Percentiles rank a stretch among this genome's conserved stretches.
phyloP scores from a whole-genome alignment of 1,140 invertebrate species.

The Platyura marginata region DNA sequence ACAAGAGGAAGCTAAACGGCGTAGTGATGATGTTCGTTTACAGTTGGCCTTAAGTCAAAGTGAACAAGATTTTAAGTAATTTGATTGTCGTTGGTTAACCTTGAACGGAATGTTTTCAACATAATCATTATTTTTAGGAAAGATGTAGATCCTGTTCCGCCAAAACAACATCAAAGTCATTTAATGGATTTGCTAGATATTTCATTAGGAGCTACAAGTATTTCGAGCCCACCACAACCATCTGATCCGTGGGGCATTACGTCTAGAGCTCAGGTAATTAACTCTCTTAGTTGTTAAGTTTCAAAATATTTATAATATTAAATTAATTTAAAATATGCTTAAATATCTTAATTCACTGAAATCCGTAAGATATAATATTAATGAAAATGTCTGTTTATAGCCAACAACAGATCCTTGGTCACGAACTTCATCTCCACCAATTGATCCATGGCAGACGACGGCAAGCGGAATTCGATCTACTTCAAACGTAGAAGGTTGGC shows the following conservation, averaged over 20 bases:
- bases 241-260: slow-evolving; percentile 57
- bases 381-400: slow-evolving; percentile 6
- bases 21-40: slow-evolving; percentile 83
- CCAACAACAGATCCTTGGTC: slow-evolving; percentile 36
- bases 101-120: no score
- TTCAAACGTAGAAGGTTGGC: slow-evolving; percentile 7
- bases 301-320: no score
- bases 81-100: slow-evolving; percentile 1
- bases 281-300: no score
- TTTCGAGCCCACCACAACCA: slow-evolving; percentile 21
- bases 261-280: no score
- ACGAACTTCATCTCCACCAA: slow-evolving; percentile 20
- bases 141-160: neutral
- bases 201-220: slow-evolving; percentile 40
- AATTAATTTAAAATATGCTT: no score
- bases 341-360: no score
- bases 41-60: slow-evolving; percentile 87
- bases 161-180: slow-evolving; percentile 38
- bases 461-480: slow-evolving; percentile 9
- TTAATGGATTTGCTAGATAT: slow-evolving; percentile 69
- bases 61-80: slow-evolving; percentile 73
- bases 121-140: neutral
- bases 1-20: slow-evolving; percentile 79
- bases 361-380: no score
- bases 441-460: slow-evolving; percentile 39